These are phyloP conservation scores for Spisula solida DNA, from an alignment of 2,888 invertebrate species.

Conservation along the genomic window DNA sequence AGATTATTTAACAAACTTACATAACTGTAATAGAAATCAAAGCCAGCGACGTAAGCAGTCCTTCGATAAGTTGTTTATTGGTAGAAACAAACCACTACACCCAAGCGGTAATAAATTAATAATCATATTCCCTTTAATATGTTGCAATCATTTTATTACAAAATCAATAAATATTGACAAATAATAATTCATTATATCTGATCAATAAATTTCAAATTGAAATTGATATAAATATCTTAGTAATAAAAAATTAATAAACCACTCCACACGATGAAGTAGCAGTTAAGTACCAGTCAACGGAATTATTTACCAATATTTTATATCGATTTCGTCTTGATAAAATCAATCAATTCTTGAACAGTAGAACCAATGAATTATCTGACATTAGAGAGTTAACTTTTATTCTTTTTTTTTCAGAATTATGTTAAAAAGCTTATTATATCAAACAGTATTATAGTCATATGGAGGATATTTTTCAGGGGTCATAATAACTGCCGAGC, in stretches of 20 bases:
- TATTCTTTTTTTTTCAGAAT: too few relatives aligned
- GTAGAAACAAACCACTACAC: too few relatives aligned
- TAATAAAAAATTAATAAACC: background rate
- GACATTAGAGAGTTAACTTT: background rate
- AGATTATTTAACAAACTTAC: too few relatives aligned
- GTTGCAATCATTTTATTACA: background rate
- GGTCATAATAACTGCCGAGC: too few relatives aligned
- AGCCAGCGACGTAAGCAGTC: too few relatives aligned
- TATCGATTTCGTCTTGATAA: background rate
- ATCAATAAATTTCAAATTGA: conserved; percentile 16
- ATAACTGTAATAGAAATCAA: too few relatives aligned
- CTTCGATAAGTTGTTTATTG: too few relatives aligned
- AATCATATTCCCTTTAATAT: background rate
- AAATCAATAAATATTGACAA: conserved; percentile 4
- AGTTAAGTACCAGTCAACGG: background rate
- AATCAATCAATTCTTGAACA: conserved; percentile 18
- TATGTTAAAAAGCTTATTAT: too few relatives aligned
- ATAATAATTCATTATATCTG: background rate
- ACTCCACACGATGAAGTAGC: background rate
- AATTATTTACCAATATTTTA: background rate
- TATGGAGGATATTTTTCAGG: too few relatives aligned
- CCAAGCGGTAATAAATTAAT: too few relatives aligned
- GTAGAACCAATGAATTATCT: background rate
- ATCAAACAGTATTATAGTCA: too few relatives aligned
- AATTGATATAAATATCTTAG: background rate